Conservation (phyloP, 2,888 invertebrate genomes). For the Eutolmus rufibarbis region DNA sequence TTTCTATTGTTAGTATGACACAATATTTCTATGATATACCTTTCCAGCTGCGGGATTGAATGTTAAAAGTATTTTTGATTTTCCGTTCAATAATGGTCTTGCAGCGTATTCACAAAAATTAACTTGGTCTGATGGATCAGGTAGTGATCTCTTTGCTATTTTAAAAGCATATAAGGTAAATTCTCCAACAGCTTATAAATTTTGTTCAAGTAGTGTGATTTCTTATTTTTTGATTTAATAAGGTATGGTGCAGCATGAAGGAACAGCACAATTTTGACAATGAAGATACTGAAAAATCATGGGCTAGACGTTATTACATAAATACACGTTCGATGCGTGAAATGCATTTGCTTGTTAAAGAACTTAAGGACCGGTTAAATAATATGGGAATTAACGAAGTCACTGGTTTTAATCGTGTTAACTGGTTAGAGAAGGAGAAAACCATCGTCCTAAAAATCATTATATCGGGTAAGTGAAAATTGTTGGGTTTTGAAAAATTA, state of each 20-base stretch:
- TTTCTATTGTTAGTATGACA: neutral
- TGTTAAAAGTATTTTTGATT: slow-evolving; percentile 80
- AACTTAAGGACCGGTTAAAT: slow-evolving; percentile 71
- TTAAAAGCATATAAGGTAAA: slow-evolving; percentile 79
- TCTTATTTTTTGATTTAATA: slow-evolving; percentile 28
- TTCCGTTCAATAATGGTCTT: slow-evolving; percentile 74
- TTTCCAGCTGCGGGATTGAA: slow-evolving; percentile 80
- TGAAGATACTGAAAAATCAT: slow-evolving; percentile 65
- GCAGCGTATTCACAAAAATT: slow-evolving; percentile 78
- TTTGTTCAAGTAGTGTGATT: neutral
- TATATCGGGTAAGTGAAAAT: slow-evolving; percentile 57
- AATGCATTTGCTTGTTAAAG: slow-evolving; percentile 74
- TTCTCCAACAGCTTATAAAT: neutral
- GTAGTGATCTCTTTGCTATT: slow-evolving; percentile 82
- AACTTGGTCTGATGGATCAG: slow-evolving; percentile 81
- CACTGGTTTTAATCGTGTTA: slow-evolving; percentile 61
- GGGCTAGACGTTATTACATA: slow-evolving; percentile 76
- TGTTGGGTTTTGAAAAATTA: no score
- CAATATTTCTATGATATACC: slow-evolving; percentile 40
- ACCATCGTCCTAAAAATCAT: slow-evolving; percentile 72
- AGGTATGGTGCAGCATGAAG: slow-evolving; percentile 75
- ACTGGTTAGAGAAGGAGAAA: slow-evolving; percentile 65
- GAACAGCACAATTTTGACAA: slow-evolving; percentile 67
- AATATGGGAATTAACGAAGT: slow-evolving; percentile 68
- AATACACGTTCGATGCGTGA: slow-evolving; percentile 77